A percentile compares a stretch with the other conserved stretches of the same genome.
These are phyloP conservation scores for Holothuria glaberrima DNA, from an alignment of 35 echinoderm and acorn worm species.

Conservation along the genomic window DNA sequence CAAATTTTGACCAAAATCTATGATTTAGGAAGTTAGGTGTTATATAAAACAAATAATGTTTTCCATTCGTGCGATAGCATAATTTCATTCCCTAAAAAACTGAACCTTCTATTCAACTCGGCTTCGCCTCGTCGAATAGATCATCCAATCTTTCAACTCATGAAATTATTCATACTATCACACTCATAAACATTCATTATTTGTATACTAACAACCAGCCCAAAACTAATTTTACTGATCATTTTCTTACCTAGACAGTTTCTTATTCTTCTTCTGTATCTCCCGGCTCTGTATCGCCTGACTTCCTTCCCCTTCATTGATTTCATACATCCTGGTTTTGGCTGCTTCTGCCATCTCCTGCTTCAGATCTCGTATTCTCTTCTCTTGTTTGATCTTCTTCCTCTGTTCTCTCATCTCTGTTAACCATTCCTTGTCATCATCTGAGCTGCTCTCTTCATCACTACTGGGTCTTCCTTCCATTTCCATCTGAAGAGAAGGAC, in stretches of 20 bases:
- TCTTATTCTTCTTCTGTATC: conserved; percentile 51
- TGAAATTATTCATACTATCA: too few species aligned
- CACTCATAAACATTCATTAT: too few species aligned
- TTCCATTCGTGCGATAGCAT: too few species aligned
- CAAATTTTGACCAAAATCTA: too few species aligned
- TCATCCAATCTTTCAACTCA: too few species aligned
- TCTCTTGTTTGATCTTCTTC: conserved; percentile 66
- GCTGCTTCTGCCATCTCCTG: conserved; percentile 21
- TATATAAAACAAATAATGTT: too few species aligned
- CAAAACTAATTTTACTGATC: too few species aligned
- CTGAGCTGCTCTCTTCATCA: conserved; percentile 80
- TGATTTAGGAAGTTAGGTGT: too few species aligned
- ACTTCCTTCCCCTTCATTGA: conserved; percentile 76
- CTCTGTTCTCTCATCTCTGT: conserved; percentile 81
- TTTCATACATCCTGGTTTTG: conserved; percentile 72
- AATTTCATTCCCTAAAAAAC: too few species aligned
- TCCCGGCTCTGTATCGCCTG: conserved; percentile 27
- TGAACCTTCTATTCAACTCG: too few species aligned
- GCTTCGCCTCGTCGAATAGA: too few species aligned
- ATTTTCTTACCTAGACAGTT: neutral
- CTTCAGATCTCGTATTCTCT: neutral
- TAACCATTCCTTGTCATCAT: conserved; percentile 83
- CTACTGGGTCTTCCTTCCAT: conserved; percentile 73
- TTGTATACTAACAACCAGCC: too few species aligned
- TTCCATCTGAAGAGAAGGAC: conserved; percentile 16